Evolutionary conservation across 1,140 invertebrate species (phyloP).

Genomic region (Zaprionus africanus): DNA sequence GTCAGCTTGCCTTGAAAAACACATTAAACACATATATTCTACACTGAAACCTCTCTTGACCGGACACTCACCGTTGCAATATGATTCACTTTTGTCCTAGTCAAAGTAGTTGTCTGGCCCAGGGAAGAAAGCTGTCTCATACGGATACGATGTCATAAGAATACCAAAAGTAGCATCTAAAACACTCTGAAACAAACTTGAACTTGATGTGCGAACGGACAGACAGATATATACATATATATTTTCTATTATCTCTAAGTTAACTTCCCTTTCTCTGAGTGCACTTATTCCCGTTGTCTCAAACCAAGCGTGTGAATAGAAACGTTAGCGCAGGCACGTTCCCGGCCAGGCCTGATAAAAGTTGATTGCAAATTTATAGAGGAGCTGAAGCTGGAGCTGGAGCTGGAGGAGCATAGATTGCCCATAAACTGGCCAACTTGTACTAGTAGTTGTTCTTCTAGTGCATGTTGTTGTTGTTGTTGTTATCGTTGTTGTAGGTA

Average conservation of each 20-base stretch:
- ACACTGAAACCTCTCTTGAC: no score
- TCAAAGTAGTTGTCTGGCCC: no score
- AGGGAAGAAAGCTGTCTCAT: no score
- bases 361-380: conserved; percentile 83
- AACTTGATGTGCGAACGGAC: no score
- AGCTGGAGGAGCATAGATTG: conserved; percentile 51
- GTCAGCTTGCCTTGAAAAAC: no score
- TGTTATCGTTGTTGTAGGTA: conserved; percentile 17
- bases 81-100: no score
- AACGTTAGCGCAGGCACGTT: conserved; percentile 80
- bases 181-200: no score
- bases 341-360: conserved; percentile 73
- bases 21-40: no score
- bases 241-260: background rate
- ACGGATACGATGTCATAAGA: no score
- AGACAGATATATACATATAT: no score
- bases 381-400: conserved; percentile 24
- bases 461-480: background rate
- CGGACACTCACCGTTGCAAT: no score
- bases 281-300: conserved; percentile 44
- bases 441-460: conserved; percentile 24
- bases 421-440: conserved; percentile 68
- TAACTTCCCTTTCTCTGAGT: background rate
- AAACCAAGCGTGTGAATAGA: conserved; percentile 74
- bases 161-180: no score